phyloP scores from a whole-genome alignment of 2,113 vertebrate species.

The Eudorcas thomsonii region DNA sequence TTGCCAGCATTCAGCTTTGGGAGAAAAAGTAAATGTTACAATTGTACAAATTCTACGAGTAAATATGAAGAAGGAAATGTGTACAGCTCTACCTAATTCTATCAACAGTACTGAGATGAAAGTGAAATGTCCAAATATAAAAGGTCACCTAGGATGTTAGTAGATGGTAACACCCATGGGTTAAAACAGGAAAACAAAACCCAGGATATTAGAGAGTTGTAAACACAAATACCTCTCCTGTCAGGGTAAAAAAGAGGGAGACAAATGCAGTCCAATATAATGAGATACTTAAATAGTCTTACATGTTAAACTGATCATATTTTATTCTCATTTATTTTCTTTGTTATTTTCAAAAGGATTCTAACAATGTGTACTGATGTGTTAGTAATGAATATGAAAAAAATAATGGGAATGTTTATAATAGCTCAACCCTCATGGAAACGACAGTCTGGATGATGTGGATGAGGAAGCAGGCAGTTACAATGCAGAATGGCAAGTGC shows the following conservation, averaged over 20 bases:
- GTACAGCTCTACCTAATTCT: neutral
- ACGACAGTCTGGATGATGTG: neutral
- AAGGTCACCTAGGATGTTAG: neutral
- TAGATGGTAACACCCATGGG: neutral
- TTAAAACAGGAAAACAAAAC: neutral
- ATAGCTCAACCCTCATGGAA: neutral
- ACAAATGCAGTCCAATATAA: neutral
- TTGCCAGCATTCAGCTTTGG: neutral
- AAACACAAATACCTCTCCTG: neutral
- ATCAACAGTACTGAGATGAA: neutral
- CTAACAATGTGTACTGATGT: neutral
- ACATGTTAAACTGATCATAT: neutral
- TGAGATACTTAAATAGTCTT: neutral
- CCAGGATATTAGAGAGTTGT: neutral
- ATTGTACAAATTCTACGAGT: neutral
- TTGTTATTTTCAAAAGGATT: neutral
- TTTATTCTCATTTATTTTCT: neutral
- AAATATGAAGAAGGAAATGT: neutral
- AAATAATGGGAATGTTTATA: neutral
- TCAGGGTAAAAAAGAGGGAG: neutral
- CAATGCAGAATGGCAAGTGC: accelerated
- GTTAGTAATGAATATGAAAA: neutral
- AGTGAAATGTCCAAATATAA: neutral
- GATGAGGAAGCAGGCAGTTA: neutral
- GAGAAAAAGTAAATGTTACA: conserved; percentile 17